Percentiles rank a stretch among this genome's conserved stretches.
These are phyloP conservation scores for Sphaerophoria taeniata DNA, from an alignment of 2,888 invertebrate species.

Conservation along the genomic window DNA sequence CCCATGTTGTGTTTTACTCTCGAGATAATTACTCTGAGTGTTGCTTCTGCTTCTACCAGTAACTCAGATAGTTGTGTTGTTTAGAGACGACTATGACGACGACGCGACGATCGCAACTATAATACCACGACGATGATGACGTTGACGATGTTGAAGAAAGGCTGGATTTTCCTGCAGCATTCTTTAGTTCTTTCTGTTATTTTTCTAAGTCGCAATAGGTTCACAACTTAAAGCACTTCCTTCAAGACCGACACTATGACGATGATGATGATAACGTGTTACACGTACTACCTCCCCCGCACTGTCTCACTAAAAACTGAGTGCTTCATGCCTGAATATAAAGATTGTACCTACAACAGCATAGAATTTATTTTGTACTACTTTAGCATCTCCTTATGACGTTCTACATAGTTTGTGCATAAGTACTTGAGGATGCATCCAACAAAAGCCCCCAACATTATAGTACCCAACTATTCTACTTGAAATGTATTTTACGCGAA, in stretches of 20 bases:
- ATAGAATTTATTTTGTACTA: constrained; percentile 18
- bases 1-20: constrained; percentile 62
- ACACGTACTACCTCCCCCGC: background rate
- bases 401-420: constrained; percentile 54
- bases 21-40: constrained; percentile 68
- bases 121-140: background rate
- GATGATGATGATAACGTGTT: background rate
- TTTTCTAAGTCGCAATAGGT: constrained; percentile 55
- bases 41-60: constrained; percentile 37
- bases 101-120: background rate
- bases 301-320: background rate
- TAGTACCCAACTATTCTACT: constrained; percentile 57
- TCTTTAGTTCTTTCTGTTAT: constrained; percentile 31
- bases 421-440: constrained; percentile 55
- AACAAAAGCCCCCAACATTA: constrained; percentile 25
- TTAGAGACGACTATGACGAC: background rate
- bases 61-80: background rate
- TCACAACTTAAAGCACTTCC: constrained; percentile 57
- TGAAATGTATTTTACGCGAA: constrained; percentile 68
- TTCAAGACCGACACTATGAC: background rate
- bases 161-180: constrained; percentile 18
- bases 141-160: constrained; percentile 1
- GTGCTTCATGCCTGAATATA: background rate
- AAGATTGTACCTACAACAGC: background rate
- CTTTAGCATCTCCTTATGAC: constrained; percentile 31